Percentiles rank a stretch among this genome's conserved stretches.
These are phyloP conservation scores for Pachliopta kotzebuea DNA, from an alignment of 2,888 invertebrate species.

Conservation along the genomic window DNA sequence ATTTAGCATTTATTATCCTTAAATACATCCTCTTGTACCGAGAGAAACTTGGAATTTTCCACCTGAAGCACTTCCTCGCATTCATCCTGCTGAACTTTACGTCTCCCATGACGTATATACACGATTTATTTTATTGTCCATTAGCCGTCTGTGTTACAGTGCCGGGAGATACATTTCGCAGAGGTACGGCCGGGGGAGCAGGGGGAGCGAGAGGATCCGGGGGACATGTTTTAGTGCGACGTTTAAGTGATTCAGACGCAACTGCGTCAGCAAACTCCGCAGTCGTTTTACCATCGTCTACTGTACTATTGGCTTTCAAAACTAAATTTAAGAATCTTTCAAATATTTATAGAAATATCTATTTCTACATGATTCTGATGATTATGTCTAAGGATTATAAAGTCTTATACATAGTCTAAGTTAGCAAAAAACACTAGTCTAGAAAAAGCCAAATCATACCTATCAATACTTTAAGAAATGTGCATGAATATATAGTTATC, in stretches of 20 bases:
- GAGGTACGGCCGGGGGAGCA: conserved; percentile 41
- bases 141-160: conserved; percentile 42
- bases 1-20: conserved; percentile 13
- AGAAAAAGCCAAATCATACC: no score
- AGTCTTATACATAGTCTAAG: no score
- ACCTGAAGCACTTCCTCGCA: conserved; percentile 31
- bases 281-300: conserved; percentile 5
- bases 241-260: conserved; percentile 41
- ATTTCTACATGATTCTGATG: background rate
- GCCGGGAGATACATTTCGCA: conserved; percentile 47
- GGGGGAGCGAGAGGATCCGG: conserved; percentile 22
- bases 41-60: conserved; percentile 26
- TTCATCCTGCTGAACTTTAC: conserved; percentile 43
- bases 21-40: conserved; percentile 16
- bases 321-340: background rate
- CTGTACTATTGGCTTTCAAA: background rate
- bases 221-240: conserved; percentile 45
- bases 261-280: conserved; percentile 29
- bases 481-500: no score
- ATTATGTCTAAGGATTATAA: background rate
- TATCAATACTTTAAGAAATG: no score
- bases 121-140: conserved; percentile 54
- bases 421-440: no score
- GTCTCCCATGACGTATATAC: conserved; percentile 34
- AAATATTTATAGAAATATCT: background rate